Base-by-base conservation (phyloP, 1,140 invertebrate species). In the Drosophila azteca region DNA sequence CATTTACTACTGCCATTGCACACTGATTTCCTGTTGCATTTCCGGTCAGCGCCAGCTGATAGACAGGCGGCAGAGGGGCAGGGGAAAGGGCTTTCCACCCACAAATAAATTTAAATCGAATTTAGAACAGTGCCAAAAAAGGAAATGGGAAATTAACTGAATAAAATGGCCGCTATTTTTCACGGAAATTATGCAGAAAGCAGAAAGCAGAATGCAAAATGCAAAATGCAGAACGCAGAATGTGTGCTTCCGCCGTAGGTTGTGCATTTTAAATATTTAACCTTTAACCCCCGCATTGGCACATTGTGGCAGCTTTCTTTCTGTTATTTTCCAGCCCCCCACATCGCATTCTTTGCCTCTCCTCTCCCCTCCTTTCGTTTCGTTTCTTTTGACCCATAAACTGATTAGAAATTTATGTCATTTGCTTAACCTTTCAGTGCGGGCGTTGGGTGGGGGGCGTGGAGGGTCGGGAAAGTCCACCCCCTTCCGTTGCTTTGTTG, bases 1-100 rank as follows among this genome's bases (percentile, higher is more conserved):
- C 71, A 53, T 74, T 75, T 65, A 59, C 68, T 9, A 20, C 35
- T 67, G 72, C 48, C 63, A 52, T 65, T 64, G 81, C 78, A 82
- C 79, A 73, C 81, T 80, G 81, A 85, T 85, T 84, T 85, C 80
- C 81, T 84, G 80, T 80, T 84, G 77, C 81, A 84, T 80, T 77
- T 84, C 80, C 77, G 67, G 41, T 73, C 45, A 63, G 29, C 70
- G 8, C 20, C 69, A 9, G 24, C 45, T 35, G 45, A 44, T 35
- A 49, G 31, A 41, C 17, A 20, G 17, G 17, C 17, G 17, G 17
- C 17, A 20, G 5, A 26, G 24, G 17, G 17, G 17, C 17, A n/a
- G n/a, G n/a, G 7, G 24, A 2, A 17, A 13, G 43, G 9, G 3
- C 26, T 9, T 24, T 24, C 17, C 31, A 22, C 26, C n/a, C 6